Evolutionary conservation across 2,888 invertebrate genomes (phyloP), one percentile per base, ranked within the genome.

Genomic region (Sinodicranocentrus sp.): DNA sequence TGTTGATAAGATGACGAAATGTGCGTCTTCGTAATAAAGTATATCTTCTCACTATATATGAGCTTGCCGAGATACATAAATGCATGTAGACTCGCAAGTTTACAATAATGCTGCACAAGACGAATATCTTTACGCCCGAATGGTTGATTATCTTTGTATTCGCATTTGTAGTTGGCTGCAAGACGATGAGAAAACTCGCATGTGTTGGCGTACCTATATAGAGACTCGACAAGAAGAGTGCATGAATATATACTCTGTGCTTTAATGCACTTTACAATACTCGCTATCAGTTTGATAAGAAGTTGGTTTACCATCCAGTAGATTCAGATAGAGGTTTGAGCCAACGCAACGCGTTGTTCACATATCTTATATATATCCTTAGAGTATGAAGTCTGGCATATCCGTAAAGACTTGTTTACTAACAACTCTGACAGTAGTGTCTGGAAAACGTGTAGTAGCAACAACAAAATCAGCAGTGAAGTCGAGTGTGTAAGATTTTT

Each of bases 351-450:
- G 28, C 21, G 1, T 23, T 19, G 33, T 43, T 1, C 25, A 44
- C 44, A 33, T 8, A 17, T 33, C 28, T 6, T 25, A 17, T 33
- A 28, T 39, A 63, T 57, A 28, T 28, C 61, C 8, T 5, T 28
- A 6, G 25, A n/a, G 21, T 21, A 1, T n/a, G 6, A n/a, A 28
- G 63, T 26, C 13, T 63, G 63, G 63, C 63, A 17, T 17, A 63
- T 39, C 39, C 3, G 2, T 33, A 2, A 10, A 25, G 65, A 68
- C 68, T 82, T 82, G 82, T 82, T 82, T 82, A 82, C 82, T 70
- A 82, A 82, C 75, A 82, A 68, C 33, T 19, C 39, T 75, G 75
- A 68, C 82, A 82, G 52, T 39, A 48, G 63, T 52, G 61, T 75
- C 68, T 82, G 82, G 63, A 61, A 68, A 70, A 73, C 73, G 52